Base-by-base conservation (phyloP, 2,888 invertebrate species). In the Acanthococcus lagerstroemiae region DNA sequence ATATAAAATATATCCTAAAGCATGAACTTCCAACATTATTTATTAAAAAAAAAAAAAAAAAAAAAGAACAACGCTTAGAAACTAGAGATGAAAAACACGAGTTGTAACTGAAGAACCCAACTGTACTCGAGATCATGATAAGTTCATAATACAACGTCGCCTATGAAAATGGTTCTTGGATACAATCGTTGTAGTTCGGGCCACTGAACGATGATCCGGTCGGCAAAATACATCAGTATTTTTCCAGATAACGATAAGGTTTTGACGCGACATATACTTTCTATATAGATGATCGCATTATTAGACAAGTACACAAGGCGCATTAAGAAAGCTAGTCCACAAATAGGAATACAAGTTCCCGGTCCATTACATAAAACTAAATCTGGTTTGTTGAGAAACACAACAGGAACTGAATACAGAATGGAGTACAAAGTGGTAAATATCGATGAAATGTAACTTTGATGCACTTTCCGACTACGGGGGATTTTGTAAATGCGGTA, bases 121-220 rank as follows among this genome's bases (percentile, higher is more conserved):
- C n/a, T n/a, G n/a, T n/a, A n/a, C n/a, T 48, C 48, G 21, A 15
- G 1, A n/a, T 9, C n/a, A 22, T 46, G 46, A 26, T 9, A n/a
- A 15, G 12, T 17, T 52, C 21, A 54, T 22, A 63, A 44, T 54
- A 24, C 44, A n/a, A 63, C 17, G n/a, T 63, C 63, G 5, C 25
- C 37, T 2, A 63, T 37, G n/a, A 52, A 63, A 15, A 54, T 19
- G 17, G 52, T 50, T 22, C 44, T 12, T 21, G 52, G 30, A 27
- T 45, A 65, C 22, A 19, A 21, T 3, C 21, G n/a, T 44, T 52
- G 57, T 7, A 97, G 78, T 69, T 84, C 80, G 55, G 88, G 87
- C 97, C 97, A 99, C 74, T 96, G 96, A 0, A 99, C 94, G 68
- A 97, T 79, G 75, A 95, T 81, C 70, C 88, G 79, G 78, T 97